Percentiles rank a stretch among this genome's conserved stretches.
These are phyloP conservation scores for Candidula unifasciata DNA, from an alignment of 2,888 invertebrate genomes.

Conservation along the genomic window DNA sequence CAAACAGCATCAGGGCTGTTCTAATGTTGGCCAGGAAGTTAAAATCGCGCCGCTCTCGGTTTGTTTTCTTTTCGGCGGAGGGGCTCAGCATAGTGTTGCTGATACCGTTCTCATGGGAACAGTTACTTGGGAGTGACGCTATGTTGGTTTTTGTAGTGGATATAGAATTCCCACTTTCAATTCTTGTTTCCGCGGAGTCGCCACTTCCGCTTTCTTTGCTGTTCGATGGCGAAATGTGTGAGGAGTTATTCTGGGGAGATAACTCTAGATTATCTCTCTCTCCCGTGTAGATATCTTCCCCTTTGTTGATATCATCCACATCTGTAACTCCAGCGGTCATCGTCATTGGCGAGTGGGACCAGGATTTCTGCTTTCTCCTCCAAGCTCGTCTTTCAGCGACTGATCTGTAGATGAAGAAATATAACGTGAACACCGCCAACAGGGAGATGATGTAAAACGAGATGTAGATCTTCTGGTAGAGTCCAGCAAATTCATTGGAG, in stretches of 20 bases:
- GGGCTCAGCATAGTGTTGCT: constrained; percentile 1
- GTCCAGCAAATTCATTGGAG: constrained; percentile 52
- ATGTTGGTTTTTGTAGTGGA: neutral
- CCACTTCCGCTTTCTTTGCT: constrained; percentile 24
- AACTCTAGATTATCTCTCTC: constrained; percentile 24
- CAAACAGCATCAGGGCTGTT: constrained; percentile 77
- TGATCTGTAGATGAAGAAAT: constrained; percentile 69
- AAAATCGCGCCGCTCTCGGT: constrained; percentile 65
- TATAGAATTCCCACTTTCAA: neutral
- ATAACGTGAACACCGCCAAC: constrained; percentile 68
- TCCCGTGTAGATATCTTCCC: neutral
- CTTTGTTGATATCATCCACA: neutral
- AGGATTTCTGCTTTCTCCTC: constrained; percentile 57
- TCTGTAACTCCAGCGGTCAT: constrained; percentile 47
- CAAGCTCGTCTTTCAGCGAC: constrained; percentile 63
- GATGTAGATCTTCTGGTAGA: constrained; percentile 66
- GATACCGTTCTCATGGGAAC: constrained; percentile 28
- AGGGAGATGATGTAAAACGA: constrained; percentile 66
- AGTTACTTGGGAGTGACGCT: neutral
- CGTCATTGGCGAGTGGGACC: constrained; percentile 51
- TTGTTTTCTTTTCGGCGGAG: constrained; percentile 52
- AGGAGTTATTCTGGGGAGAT: neutral
- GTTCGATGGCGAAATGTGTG: neutral
- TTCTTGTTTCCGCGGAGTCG: neutral
- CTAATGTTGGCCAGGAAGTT: constrained; percentile 75